These are phyloP conservation scores for Phortica okadai DNA, from an alignment of 2,888 invertebrate genomes.

Conservation along the genomic window DNA sequence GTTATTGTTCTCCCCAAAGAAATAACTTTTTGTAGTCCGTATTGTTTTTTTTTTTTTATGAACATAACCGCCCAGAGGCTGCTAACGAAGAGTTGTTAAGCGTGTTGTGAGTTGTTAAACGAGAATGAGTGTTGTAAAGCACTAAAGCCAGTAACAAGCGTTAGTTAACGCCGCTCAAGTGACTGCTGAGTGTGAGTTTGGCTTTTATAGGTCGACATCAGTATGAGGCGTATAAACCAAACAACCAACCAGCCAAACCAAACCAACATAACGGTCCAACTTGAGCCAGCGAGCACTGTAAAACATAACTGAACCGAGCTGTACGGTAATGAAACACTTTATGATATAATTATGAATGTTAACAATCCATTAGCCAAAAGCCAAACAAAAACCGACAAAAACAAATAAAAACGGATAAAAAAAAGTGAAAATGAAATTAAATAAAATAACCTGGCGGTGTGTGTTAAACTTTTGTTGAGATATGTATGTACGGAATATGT, in stretches of 20 bases:
- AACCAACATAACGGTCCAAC: too few relatives aligned
- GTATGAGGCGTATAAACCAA: too few relatives aligned
- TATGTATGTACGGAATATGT: not conserved
- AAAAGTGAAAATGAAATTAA: not conserved
- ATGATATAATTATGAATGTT: conserved; percentile 29
- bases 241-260: too few relatives aligned
- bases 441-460: not conserved
- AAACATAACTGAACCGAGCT: not conserved
- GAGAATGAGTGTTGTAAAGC: not conserved
- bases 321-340: conserved; percentile 11
- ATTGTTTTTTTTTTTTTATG: too few relatives aligned
- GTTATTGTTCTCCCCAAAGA: too few relatives aligned
- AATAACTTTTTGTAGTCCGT: too few relatives aligned
- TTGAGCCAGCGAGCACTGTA: not conserved
- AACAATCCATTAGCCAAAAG: conserved; percentile 27
- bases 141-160: not conserved
- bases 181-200: not conserved
- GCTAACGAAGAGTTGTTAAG: too few relatives aligned
- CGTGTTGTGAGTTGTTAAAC: too few relatives aligned
- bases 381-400: not conserved
- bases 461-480: not conserved
- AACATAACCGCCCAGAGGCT: too few relatives aligned
- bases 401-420: not conserved
- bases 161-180: not conserved
- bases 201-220: not conserved